A percentile compares a stretch with the other conserved stretches of the same genome.
These are phyloP conservation scores for Musca domestica DNA, from an alignment of 1,140 invertebrate genomes.

Conservation along the genomic window DNA sequence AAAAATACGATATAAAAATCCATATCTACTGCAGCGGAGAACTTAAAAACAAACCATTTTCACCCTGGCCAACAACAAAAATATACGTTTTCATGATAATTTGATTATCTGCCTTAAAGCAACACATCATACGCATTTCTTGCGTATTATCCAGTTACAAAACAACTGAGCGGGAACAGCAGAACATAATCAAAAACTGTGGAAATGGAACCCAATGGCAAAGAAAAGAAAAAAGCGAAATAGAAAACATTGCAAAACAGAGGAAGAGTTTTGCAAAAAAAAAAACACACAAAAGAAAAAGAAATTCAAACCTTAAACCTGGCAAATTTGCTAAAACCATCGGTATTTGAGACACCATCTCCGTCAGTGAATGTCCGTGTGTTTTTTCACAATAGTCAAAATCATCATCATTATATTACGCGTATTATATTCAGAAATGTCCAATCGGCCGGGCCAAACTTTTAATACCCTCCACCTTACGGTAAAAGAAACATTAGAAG, in stretches of 20 bases:
- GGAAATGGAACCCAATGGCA: no score
- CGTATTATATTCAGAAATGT: no score
- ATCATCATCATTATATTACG: no score
- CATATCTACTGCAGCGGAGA: neutral
- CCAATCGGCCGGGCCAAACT: no score
- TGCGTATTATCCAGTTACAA: neutral
- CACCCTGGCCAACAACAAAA: neutral
- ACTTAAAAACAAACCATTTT: neutral
- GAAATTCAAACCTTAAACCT: no score
- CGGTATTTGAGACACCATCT: no score
- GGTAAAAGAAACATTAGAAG: no score
- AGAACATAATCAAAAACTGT: neutral
- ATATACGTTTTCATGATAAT: constrained; percentile 10
- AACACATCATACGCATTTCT: constrained; percentile 8
- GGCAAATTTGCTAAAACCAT: no score
- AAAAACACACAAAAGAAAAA: neutral
- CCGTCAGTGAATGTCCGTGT: no score
- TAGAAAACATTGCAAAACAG: neutral
- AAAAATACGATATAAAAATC: neutral
- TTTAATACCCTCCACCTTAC: no score
- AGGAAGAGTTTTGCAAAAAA: neutral
- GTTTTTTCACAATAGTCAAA: no score
- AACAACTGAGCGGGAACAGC: neutral
- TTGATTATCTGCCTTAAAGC: constrained; percentile 12
- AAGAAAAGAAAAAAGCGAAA: neutral